Conservation (phyloP, 2,797 vertebrate genomes). For the Lepus townsendii region DNA sequence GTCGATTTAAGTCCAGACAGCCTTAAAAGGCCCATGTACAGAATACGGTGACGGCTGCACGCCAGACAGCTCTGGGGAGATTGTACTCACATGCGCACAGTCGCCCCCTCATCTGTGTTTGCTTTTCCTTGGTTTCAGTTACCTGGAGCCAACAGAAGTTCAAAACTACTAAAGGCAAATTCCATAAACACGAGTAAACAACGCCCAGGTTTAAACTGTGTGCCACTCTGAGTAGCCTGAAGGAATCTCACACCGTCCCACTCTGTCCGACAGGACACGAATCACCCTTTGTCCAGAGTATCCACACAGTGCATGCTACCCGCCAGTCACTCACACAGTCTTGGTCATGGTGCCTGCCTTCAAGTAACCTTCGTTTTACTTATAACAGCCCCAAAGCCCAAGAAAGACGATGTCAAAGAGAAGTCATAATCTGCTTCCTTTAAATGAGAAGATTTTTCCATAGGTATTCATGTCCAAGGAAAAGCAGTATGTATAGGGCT, state of each 20-base stretch:
- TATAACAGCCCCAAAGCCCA: not conserved
- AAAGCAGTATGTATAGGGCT: not conserved
- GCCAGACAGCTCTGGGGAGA: not conserved
- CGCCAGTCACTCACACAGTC: not conserved
- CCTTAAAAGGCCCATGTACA: not conserved
- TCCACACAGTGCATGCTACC: not conserved
- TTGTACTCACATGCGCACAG: not conserved
- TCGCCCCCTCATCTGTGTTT: not conserved
- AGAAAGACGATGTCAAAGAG: too few relatives aligned
- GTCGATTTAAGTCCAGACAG: not conserved
- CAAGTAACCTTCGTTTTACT: not conserved
- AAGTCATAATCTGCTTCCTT: not conserved
- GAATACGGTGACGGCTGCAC: not conserved
- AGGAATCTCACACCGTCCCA: not conserved
- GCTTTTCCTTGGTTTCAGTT: not conserved
- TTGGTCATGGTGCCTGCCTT: not conserved
- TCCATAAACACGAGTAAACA: not conserved
- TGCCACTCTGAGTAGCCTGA: not conserved
- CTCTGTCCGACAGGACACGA: not conserved
- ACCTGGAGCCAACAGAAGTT: not conserved
- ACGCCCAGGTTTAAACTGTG: not conserved
- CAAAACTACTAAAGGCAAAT: not conserved
- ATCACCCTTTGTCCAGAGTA: not conserved
- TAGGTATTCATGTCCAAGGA: not conserved
- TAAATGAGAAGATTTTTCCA: not conserved